A percentile compares a stretch with the other conserved stretches of the same genome.
Conservation (phyloP, 2,797 vertebrate genomes). For the Arremon brunneinucha region DNA sequence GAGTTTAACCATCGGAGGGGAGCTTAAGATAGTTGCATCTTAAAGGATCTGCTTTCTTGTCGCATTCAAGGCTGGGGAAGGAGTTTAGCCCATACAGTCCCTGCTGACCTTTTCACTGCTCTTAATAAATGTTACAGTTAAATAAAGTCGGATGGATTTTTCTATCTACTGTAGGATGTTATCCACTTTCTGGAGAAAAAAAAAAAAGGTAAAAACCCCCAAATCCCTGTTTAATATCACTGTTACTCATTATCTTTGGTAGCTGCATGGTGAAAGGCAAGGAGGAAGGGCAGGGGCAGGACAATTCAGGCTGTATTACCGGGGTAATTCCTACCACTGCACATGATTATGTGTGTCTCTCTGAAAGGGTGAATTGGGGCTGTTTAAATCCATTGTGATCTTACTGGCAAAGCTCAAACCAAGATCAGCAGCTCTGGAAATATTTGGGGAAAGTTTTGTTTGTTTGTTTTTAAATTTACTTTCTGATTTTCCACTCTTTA, state of each 20-base stretch:
- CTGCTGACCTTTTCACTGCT: conserved; percentile 68
- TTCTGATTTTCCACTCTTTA: background rate
- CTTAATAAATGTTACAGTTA: conserved; percentile 72
- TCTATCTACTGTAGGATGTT: conserved; percentile 64
- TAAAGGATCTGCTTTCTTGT: conserved; percentile 72
- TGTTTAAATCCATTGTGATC: background rate
- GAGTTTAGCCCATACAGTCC: conserved; percentile 47
- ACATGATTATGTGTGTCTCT: background rate
- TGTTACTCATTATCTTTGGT: conserved; percentile 69
- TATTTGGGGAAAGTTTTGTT: background rate
- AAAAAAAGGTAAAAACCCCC: background rate
- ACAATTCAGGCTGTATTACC: conserved; percentile 39
- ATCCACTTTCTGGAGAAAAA: conserved; percentile 38
- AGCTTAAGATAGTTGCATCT: conserved; percentile 74
- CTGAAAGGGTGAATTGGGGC: background rate
- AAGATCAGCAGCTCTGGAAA: background rate
- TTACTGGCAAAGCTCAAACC: background rate
- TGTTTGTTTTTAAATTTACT: background rate
- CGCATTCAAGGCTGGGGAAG: conserved; percentile 54
- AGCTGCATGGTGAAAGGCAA: conserved; percentile 34
- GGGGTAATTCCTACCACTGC: conserved; percentile 31
- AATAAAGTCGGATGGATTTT: conserved; percentile 68
- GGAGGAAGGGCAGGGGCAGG: conserved; percentile 48
- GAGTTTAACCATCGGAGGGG: conserved; percentile 66
- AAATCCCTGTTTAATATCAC: conserved; percentile 69